Evolutionary conservation across 2,797 vertebrate species (phyloP).

Genomic region (Bradypodion ventrale): DNA sequence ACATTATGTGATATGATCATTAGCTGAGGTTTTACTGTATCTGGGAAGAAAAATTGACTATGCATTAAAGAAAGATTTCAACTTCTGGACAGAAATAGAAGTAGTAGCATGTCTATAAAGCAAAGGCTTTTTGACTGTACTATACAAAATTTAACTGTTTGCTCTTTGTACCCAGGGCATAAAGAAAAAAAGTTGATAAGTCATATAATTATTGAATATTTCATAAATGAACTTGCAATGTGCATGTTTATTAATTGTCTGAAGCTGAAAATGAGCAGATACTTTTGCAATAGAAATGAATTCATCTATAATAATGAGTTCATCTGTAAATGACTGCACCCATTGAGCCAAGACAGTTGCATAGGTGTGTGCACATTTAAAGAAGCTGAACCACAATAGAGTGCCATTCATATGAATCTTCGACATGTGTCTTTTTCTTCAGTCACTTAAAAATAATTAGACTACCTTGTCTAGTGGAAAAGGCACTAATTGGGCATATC

Average conservation of each 20-base stretch:
- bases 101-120: not conserved
- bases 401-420: constrained; percentile 27
- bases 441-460: constrained; percentile 62
- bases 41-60: not conserved
- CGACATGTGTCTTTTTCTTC: constrained; percentile 4
- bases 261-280: not conserved
- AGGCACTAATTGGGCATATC: constrained; percentile 66
- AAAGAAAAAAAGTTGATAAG: not conserved
- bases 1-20: too few species aligned
- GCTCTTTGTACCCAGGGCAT: not conserved
- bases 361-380: not conserved
- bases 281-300: not conserved
- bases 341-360: not conserved
- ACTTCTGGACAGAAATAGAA: not conserved
- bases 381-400: not conserved
- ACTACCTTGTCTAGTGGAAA: constrained; percentile 55
- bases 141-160: not conserved
- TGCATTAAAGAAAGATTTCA: not conserved
- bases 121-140: not conserved
- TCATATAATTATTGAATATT: not conserved
- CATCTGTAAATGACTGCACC: not conserved
- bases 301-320: not conserved
- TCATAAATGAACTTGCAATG: not conserved
- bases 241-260: not conserved
- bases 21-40: too few species aligned